Percentiles rank a stretch among this genome's conserved stretches.
These are phyloP conservation scores for Latrodectus elegans DNA, from an alignment of 2,888 invertebrate genomes.

Conservation along the genomic window DNA sequence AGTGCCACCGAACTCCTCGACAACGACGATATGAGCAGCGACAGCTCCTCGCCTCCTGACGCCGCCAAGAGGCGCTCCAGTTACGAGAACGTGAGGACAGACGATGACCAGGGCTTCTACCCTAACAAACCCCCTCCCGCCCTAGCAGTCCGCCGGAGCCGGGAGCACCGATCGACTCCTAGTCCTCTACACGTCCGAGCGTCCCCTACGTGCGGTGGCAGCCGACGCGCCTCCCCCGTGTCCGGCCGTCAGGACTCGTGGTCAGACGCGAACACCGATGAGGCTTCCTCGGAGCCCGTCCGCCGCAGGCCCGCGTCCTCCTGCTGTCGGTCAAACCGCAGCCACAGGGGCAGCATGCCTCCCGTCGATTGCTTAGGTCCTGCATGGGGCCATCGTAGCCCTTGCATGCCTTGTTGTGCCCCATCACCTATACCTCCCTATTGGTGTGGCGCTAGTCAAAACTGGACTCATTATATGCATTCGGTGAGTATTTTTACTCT, in stretches of 20 bases:
- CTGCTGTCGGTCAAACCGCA: slow-evolving; percentile 27
- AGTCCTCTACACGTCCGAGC: slow-evolving; percentile 1
- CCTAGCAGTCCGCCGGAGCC: background rate
- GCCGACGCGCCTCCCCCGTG: slow-evolving; percentile 1
- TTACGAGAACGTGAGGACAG: slow-evolving; percentile 44
- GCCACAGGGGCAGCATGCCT: slow-evolving; percentile 58
- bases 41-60: slow-evolving; percentile 47
- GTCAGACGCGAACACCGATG: slow-evolving; percentile 15
- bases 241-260: slow-evolving; percentile 13
- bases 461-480: slow-evolving; percentile 32
- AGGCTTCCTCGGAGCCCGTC: slow-evolving; percentile 7
- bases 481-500: slow-evolving; percentile 19
- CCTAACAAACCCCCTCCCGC: slow-evolving; percentile 38
- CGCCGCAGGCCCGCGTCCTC: slow-evolving; percentile 47
- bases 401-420: slow-evolving; percentile 38
- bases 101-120: slow-evolving; percentile 27
- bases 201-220: background rate
- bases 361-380: slow-evolving; percentile 49
- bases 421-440: slow-evolving; percentile 9
- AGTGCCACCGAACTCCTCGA: background rate
- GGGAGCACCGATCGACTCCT: slow-evolving; percentile 45
- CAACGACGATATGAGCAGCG: slow-evolving; percentile 66
- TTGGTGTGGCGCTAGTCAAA: slow-evolving; percentile 53
- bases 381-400: slow-evolving; percentile 23
- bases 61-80: slow-evolving; percentile 36